A percentile compares a stretch with the other conserved stretches of the same genome.
phyloP scores from a whole-genome alignment of 2,888 invertebrate species.

The Nomada fabriciana region DNA sequence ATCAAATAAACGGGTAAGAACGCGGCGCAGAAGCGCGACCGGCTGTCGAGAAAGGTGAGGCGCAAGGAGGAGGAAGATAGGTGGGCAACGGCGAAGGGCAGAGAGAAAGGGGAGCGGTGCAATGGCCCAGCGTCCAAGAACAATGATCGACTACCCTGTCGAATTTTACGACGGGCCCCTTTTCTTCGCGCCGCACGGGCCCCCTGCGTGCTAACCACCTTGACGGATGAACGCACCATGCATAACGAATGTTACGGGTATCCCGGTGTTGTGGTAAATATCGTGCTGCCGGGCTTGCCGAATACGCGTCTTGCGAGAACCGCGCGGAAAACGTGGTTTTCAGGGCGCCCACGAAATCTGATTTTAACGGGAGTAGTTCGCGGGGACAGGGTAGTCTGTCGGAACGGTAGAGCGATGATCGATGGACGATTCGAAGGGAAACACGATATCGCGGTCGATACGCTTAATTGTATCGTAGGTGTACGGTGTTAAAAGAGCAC shows the following conservation, averaged over 20 bases:
- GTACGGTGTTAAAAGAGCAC: neutral
- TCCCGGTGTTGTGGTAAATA: slow-evolving; percentile 49
- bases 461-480: neutral
- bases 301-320: slow-evolving; percentile 7
- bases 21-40: slow-evolving; percentile 3
- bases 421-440: neutral
- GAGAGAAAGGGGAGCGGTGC: slow-evolving; percentile 23
- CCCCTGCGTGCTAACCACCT: slow-evolving; percentile 64
- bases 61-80: neutral
- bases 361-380: too few relatives aligned
- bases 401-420: neutral
- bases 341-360: too few relatives aligned
- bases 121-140: slow-evolving; percentile 52
- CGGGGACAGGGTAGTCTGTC: neutral
- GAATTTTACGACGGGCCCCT: slow-evolving; percentile 66
- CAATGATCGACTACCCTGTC: slow-evolving; percentile 67
- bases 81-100: neutral
- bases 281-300: slow-evolving; percentile 21
- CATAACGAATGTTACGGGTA: slow-evolving; percentile 64
- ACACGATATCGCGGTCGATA: neutral
- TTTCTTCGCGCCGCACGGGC: slow-evolving; percentile 58
- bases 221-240: slow-evolving; percentile 64
- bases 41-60: neutral
- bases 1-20: slow-evolving; percentile 36
- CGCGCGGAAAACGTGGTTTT: neutral